Evolutionary conservation across 2,113 vertebrate species (phyloP).

Genomic region (Lasiurus borealis): DNA sequence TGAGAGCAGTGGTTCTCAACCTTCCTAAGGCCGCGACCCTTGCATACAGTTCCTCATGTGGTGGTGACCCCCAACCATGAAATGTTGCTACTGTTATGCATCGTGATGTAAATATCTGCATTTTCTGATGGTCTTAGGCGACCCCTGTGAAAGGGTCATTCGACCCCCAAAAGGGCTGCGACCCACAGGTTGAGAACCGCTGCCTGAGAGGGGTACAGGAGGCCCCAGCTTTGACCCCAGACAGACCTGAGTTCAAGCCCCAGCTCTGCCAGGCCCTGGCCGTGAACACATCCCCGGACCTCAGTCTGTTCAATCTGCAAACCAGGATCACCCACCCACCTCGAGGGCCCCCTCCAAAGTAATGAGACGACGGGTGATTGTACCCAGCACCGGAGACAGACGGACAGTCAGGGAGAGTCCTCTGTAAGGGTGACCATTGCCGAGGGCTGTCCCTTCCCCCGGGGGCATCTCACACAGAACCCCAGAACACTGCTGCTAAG

Average conservation of each 20-base stretch:
- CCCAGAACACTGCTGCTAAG: neutral
- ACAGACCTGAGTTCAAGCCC: neutral
- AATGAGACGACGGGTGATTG: neutral
- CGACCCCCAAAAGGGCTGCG: no score
- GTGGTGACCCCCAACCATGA: no score
- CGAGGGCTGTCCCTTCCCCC: neutral
- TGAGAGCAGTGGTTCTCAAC: no score
- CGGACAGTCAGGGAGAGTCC: neutral
- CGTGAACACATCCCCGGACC: neutral
- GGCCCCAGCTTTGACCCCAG: neutral
- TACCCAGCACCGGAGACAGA: neutral
- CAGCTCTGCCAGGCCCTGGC: neutral
- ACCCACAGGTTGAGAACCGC: no score
- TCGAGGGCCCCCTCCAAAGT: neutral
- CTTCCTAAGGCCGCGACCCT: no score
- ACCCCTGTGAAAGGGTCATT: no score
- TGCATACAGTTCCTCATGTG: no score
- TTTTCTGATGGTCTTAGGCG: no score
- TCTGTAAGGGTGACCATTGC: neutral
- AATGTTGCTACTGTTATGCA: no score
- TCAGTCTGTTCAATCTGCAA: constrained; percentile 11
- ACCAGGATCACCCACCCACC: neutral
- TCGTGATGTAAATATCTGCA: no score
- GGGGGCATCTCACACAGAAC: neutral
- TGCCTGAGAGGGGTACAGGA: neutral